Conservation (phyloP, 2,888 invertebrate genomes). For the Argyra leucocephala region DNA sequence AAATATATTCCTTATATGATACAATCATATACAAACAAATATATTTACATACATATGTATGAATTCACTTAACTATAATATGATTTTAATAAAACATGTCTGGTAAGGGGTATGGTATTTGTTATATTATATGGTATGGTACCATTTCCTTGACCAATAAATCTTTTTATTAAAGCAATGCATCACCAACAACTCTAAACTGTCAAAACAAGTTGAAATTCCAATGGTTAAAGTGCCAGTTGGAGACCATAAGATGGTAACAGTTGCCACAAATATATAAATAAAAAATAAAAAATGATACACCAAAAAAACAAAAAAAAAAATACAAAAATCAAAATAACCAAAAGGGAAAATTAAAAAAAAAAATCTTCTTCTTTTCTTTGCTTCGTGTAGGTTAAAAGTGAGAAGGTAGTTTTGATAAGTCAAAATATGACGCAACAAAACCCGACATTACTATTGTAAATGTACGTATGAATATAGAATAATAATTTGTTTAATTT, state of each 20-base stretch:
- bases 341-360: background rate
- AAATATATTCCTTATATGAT: background rate
- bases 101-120: background rate
- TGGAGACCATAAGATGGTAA: slow-evolving; percentile 2
- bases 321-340: background rate
- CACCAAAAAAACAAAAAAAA: no score
- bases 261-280: background rate
- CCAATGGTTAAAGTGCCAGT: background rate
- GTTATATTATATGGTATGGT: background rate
- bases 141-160: background rate
- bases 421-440: no score
- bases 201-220: slow-evolving; percentile 8
- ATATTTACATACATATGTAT: background rate
- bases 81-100: slow-evolving; percentile 6
- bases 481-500: no score
- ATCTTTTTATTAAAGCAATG: background rate
- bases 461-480: no score
- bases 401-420: no score
- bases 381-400: background rate
- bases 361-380: background rate
- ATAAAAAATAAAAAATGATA: background rate
- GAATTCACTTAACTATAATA: background rate
- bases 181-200: slow-evolving; percentile 7
- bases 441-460: no score
- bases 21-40: background rate